Evolutionary conservation across 2,888 invertebrate species (phyloP).

Genomic region (Eupithecia vulgata): DNA sequence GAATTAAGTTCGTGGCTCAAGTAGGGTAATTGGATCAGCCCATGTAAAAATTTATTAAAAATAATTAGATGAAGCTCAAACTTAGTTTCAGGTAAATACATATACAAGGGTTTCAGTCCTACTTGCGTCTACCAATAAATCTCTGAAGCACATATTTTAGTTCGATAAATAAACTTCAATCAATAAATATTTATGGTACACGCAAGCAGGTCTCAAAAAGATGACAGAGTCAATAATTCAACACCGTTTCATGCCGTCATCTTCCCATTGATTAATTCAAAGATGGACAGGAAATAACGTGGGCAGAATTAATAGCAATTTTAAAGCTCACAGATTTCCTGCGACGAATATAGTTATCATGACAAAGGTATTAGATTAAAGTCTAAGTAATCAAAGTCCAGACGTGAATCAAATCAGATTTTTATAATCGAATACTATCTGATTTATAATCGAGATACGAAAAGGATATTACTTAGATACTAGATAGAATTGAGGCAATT

Average conservation of each 20-base stretch:
- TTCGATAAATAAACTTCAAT: background rate
- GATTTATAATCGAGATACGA: background rate
- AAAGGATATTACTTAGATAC: too few species aligned
- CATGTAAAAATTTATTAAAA: background rate
- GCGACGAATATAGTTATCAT: slow-evolving; percentile 27
- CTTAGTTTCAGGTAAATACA: background rate
- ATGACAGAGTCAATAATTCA: slow-evolving; percentile 15
- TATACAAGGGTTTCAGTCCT: background rate
- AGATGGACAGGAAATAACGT: slow-evolving; percentile 35
- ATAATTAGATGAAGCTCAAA: background rate
- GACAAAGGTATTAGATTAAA: slow-evolving; percentile 20
- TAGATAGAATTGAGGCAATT: background rate
- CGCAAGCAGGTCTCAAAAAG: slow-evolving; percentile 13
- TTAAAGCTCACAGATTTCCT: slow-evolving; percentile 17
- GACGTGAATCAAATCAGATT: slow-evolving; percentile 24
- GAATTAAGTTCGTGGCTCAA: slow-evolving; percentile 21
- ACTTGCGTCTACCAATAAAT: background rate
- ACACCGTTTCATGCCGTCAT: slow-evolving; percentile 31
- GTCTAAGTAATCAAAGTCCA: slow-evolving; percentile 22
- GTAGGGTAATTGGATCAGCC: background rate
- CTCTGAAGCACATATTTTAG: background rate
- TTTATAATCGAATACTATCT: slow-evolving; percentile 9
- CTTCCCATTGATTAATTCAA: slow-evolving; percentile 32
- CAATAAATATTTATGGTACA: slow-evolving; percentile 1
- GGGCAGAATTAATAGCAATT: slow-evolving; percentile 10